Conservation (phyloP, 2,888 invertebrate genomes). For the Pinctada fucata region DNA sequence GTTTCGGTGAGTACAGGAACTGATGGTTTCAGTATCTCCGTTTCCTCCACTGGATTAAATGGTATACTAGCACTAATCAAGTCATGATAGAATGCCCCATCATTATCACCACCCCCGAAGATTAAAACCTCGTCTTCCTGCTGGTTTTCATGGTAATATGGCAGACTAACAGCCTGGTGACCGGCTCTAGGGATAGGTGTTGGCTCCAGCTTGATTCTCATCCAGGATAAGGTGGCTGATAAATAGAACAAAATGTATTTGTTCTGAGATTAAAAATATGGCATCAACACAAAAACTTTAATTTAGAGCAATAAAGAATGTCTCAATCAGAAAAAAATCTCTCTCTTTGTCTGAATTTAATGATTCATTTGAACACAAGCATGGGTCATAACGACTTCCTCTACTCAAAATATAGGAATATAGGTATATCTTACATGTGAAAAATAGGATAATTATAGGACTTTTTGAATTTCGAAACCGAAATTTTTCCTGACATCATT, state of each 20-base stretch:
- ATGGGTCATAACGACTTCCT: no score
- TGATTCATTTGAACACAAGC: no score
- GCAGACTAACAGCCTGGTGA: slow-evolving; percentile 70
- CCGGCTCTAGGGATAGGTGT: slow-evolving; percentile 67
- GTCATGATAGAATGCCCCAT: slow-evolving; percentile 71
- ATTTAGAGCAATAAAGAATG: no score
- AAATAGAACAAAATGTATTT: slow-evolving; percentile 5
- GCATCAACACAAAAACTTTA: no score
- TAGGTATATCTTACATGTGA: no score
- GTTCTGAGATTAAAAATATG: no score
- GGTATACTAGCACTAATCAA: slow-evolving; percentile 68
- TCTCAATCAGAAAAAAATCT: no score
- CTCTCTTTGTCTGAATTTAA: no score
- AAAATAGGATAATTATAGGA: no score
- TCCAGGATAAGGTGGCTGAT: slow-evolving; percentile 67
- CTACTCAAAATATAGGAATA: no score
- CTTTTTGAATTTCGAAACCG: no score
- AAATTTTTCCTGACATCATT: no score
- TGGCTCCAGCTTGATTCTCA: slow-evolving; percentile 55
- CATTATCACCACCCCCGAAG: slow-evolving; percentile 76
- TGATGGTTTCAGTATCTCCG: background rate
- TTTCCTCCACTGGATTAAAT: slow-evolving; percentile 52
- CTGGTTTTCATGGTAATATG: slow-evolving; percentile 70
- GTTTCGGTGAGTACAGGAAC: background rate
- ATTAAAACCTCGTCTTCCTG: slow-evolving; percentile 72